phyloP scores from a whole-genome alignment of 1,140 invertebrate genomes.

The Drosophila oshimai region DNA sequence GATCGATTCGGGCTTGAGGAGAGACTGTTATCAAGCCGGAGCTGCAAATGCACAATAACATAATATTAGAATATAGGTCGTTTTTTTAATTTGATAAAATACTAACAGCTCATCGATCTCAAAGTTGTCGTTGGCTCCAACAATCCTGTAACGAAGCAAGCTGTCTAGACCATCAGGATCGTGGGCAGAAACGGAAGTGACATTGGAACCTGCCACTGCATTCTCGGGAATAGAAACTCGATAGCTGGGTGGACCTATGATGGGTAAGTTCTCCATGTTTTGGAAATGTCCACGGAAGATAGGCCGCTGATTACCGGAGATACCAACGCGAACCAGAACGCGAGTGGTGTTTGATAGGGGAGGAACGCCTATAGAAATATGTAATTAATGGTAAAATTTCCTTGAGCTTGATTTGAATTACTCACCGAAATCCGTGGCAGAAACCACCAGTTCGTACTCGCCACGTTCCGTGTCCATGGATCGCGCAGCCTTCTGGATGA shows the following conservation, averaged over 20 bases:
- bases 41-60: too few species aligned
- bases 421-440: constrained; percentile 88
- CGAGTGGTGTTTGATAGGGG: constrained; percentile 86
- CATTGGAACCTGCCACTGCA: constrained; percentile 86
- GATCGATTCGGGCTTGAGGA: constrained; percentile 88
- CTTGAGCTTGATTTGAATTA: background rate
- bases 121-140: constrained; percentile 91
- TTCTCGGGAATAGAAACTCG: constrained; percentile 89
- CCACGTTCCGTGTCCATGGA: constrained; percentile 89
- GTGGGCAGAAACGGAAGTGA: constrained; percentile 87
- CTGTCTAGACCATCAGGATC: constrained; percentile 90
- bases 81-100: background rate
- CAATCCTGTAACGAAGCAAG: constrained; percentile 88
- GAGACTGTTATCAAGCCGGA: constrained; percentile 90
- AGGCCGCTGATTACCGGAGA: constrained; percentile 90
- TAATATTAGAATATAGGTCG: too few species aligned
- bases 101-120: constrained; percentile 88
- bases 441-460: constrained; percentile 87
- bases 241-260: constrained; percentile 87
- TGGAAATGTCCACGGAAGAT: constrained; percentile 89
- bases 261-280: constrained; percentile 83
- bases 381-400: background rate
- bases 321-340: constrained; percentile 88
- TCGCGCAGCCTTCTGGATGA: constrained; percentile 85
- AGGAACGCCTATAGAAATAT: constrained; percentile 79